These are phyloP conservation scores for Amphibalanus amphitrite DNA, from an alignment of 1,140 invertebrate species.

Conservation along the genomic window DNA sequence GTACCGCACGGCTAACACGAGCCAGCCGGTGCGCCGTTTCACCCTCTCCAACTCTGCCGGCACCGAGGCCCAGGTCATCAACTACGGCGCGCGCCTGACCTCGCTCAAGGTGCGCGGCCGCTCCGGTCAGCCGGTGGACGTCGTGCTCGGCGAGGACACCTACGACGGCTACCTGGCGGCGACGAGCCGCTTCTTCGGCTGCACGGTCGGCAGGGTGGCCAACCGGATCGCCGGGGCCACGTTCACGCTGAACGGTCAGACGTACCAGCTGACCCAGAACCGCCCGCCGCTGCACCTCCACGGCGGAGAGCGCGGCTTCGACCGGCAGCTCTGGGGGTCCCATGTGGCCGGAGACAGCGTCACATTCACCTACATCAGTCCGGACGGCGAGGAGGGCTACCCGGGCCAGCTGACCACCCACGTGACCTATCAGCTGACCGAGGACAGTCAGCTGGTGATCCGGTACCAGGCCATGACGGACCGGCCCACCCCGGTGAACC, in stretches of 20 bases:
- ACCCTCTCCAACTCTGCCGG: no score
- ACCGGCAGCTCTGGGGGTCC: conserved; percentile 32
- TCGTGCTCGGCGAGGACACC: no score
- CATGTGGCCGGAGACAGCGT: conserved; percentile 32
- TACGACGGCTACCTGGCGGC: no score
- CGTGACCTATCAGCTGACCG: conserved; percentile 49
- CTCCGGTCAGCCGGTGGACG: no score
- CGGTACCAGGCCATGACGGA: conserved; percentile 51
- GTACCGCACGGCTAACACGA: no score
- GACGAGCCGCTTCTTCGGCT: conserved; percentile 56
- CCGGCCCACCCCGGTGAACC: conserved; percentile 65
- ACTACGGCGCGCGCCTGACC: no score
- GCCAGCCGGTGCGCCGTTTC: no score
- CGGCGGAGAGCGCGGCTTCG: conserved; percentile 70
- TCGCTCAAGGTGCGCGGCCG: no score
- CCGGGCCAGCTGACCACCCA: conserved; percentile 38
- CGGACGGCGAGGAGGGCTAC: conserved; percentile 60
- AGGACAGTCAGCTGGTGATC: conserved; percentile 51
- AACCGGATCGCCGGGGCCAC: conserved; percentile 57
- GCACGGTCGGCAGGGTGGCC: conserved; percentile 68
- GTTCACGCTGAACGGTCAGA: conserved; percentile 47
- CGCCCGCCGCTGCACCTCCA: conserved; percentile 56
- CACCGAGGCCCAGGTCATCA: no score
- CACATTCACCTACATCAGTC: conserved; percentile 46
- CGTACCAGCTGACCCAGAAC: conserved; percentile 55